Evolutionary conservation across 1,140 invertebrate genomes (phyloP).

Genomic region (Magallana ariakensis): DNA sequence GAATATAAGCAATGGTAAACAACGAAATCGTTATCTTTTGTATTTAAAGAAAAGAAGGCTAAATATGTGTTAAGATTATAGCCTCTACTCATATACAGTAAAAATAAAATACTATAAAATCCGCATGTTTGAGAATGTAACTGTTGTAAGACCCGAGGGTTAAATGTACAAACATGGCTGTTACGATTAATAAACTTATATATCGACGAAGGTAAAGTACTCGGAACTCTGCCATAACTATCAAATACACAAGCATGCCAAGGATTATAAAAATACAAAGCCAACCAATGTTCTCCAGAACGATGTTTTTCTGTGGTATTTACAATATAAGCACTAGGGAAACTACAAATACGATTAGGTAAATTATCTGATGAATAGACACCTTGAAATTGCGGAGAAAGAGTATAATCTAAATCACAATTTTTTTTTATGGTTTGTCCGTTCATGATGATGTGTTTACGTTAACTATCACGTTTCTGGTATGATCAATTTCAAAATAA

Average conservation of each 20-base stretch:
- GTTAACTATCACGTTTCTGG: neutral
- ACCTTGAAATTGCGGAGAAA: conserved; percentile 6
- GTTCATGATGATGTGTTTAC: conserved; percentile 20
- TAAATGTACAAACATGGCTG: neutral
- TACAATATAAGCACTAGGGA: conserved; percentile 24
- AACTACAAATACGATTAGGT: neutral
- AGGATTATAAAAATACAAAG: neutral
- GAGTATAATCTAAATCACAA: neutral
- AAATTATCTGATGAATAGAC: conserved; percentile 32
- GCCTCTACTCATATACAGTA: neutral
- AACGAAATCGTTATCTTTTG: neutral
- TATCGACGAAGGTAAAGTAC: neutral
- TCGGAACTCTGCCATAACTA: neutral
- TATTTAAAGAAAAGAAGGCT: neutral
- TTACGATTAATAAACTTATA: neutral
- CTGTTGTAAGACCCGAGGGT: too few species aligned
- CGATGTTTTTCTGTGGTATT: neutral
- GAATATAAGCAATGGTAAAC: neutral
- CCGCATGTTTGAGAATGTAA: neutral
- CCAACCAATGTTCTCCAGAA: neutral
- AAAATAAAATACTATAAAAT: neutral
- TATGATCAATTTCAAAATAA: neutral
- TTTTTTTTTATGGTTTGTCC: neutral
- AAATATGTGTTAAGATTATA: neutral
- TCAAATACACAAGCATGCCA: neutral